Conservation (phyloP, 2,113 vertebrate genomes). For the Mormyrus lacerda region DNA sequence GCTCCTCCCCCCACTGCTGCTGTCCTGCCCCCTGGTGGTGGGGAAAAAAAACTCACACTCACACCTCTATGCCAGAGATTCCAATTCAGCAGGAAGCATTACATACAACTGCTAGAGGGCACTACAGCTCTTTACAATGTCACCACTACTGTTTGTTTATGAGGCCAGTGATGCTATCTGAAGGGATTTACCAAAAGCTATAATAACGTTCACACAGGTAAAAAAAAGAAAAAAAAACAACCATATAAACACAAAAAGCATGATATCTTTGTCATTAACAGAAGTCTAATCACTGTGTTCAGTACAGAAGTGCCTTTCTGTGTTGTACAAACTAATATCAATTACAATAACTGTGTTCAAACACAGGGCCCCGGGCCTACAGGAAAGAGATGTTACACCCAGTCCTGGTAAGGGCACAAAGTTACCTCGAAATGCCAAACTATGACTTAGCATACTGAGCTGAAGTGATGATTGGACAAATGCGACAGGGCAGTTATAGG, state of each 20-base stretch:
- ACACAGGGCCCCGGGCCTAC: neutral
- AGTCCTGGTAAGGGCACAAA: neutral
- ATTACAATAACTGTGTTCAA: neutral
- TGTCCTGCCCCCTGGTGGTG: slow-evolving; percentile 48
- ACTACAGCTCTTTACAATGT: neutral
- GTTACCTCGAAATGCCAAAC: neutral
- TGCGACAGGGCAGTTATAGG: neutral
- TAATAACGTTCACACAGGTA: neutral
- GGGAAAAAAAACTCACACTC: neutral
- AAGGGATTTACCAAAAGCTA: neutral
- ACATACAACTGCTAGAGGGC: neutral
- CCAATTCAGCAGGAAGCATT: neutral
- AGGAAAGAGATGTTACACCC: neutral
- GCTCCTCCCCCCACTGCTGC: slow-evolving; percentile 69
- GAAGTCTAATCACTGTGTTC: neutral
- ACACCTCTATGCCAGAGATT: neutral
- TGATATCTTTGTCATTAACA: neutral
- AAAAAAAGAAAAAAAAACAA: neutral
- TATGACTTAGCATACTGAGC: neutral
- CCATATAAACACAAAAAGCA: neutral
- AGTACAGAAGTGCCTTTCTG: neutral
- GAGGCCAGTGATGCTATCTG: neutral
- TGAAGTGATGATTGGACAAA: neutral
- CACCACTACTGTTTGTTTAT: neutral
- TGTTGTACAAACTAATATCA: neutral